phyloP scores from a whole-genome alignment of 92 coral and sea anemone genomes.

The Palythoa caribaeorum region DNA sequence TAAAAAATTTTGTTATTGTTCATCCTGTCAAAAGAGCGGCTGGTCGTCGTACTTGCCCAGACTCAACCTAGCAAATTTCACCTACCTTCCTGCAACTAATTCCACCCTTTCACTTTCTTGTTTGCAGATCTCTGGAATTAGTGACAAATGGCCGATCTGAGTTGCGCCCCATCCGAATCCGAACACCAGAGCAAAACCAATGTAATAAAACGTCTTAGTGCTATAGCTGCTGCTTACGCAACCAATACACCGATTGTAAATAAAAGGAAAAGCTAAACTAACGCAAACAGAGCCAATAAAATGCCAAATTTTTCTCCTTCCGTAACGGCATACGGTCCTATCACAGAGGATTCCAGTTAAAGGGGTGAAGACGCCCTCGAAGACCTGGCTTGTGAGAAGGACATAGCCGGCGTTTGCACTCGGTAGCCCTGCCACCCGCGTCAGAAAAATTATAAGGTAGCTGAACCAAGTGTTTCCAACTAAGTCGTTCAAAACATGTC shows the following conservation, averaged over 20 bases:
- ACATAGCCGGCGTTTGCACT: conserved; percentile 78
- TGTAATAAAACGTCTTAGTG: conserved; percentile 66
- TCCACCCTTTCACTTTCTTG: conserved; percentile 71
- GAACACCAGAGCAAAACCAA: conserved; percentile 66
- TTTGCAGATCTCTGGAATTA: conserved; percentile 77
- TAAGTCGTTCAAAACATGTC: conserved; percentile 81
- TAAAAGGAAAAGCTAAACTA: conserved; percentile 68
- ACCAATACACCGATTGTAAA: conserved; percentile 73
- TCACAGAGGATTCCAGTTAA: conserved; percentile 71
- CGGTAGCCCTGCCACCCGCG: conserved; percentile 65
- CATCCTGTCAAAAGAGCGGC: too few species aligned
- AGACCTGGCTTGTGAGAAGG: conserved; percentile 66
- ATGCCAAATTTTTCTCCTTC: conserved; percentile 79
- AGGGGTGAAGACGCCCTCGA: conserved; percentile 74
- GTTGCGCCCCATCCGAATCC: conserved; percentile 85
- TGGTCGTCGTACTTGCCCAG: neutral
- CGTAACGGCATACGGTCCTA: conserved; percentile 75
- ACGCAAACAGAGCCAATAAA: conserved; percentile 71
- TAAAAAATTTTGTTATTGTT: too few species aligned
- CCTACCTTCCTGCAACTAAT: conserved; percentile 74
- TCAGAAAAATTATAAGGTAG: conserved; percentile 74
- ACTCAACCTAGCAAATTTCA: neutral
- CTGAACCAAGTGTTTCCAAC: conserved; percentile 84
- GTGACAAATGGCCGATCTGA: conserved; percentile 76
- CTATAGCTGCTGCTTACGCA: conserved; percentile 58